Conservation (phyloP, 2,888 invertebrate genomes). For the Hyposoter didymator region DNA sequence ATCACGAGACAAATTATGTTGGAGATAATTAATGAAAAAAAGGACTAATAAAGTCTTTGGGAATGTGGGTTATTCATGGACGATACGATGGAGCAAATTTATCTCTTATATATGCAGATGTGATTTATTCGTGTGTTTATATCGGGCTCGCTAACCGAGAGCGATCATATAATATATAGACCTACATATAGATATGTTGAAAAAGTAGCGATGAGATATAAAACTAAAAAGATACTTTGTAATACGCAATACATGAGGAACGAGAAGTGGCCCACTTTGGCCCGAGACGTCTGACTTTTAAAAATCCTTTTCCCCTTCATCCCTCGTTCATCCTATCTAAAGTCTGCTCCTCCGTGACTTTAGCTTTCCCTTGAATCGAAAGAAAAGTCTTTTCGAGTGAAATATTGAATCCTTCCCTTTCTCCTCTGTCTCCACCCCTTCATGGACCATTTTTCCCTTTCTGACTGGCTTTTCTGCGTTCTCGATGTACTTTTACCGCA, state of each 20-base stretch:
- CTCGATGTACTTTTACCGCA: not conserved
- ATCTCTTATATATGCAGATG: slow-evolving; percentile 5
- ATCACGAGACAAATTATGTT: not conserved
- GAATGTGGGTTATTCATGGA: not conserved
- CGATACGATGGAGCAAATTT: not conserved
- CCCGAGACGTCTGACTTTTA: slow-evolving; percentile 60
- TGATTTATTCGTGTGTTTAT: slow-evolving; percentile 61
- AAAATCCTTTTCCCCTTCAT: slow-evolving; percentile 54
- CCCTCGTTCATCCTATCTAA: slow-evolving; percentile 34
- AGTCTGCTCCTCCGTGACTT: slow-evolving; percentile 29
- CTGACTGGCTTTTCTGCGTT: slow-evolving; percentile 24
- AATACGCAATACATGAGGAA: slow-evolving; percentile 62
- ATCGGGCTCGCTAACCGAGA: slow-evolving; percentile 20
- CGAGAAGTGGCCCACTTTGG: slow-evolving; percentile 61
- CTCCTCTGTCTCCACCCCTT: not conserved
- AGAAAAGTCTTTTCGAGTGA: slow-evolving; percentile 49
- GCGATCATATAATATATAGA: slow-evolving; percentile 48
- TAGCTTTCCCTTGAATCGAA: slow-evolving; percentile 39
- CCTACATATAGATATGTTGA: slow-evolving; percentile 14
- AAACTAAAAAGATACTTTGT: slow-evolving; percentile 48
- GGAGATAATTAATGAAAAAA: not conserved
- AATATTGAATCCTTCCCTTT: slow-evolving; percentile 60
- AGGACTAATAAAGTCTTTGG: not conserved
- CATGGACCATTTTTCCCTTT: slow-evolving; percentile 50
- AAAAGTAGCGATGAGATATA: slow-evolving; percentile 26